phyloP scores from a whole-genome alignment of 2,113 vertebrate genomes.

The Pseudorasbora parva region DNA sequence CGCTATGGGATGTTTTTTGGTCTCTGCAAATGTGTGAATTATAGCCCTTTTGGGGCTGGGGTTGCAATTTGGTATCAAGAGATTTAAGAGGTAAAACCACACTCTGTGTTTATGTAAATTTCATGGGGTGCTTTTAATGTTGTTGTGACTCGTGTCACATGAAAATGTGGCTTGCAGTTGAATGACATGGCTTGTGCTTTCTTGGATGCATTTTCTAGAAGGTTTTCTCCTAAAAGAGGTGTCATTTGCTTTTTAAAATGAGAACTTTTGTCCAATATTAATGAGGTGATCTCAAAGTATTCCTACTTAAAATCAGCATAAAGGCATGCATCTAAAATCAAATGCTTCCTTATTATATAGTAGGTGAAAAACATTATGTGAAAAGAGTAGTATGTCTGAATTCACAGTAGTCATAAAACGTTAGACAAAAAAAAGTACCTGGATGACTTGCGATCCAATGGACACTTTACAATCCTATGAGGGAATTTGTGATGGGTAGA shows the following conservation, averaged over 20 bases:
- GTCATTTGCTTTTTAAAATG: not conserved
- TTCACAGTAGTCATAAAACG: not conserved
- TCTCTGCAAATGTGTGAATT: conserved; percentile 53
- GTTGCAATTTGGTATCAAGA: conserved; percentile 55
- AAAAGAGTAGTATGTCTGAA: not conserved
- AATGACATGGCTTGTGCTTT: conserved; percentile 48
- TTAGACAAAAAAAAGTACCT: not conserved
- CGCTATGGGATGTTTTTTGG: conserved; percentile 57
- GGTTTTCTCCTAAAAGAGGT: not conserved
- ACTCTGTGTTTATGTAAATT: conserved; percentile 45
- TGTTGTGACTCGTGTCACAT: conserved; percentile 46
- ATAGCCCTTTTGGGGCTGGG: conserved; percentile 21
- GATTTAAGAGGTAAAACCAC: conserved; percentile 40
- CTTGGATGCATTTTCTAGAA: not conserved
- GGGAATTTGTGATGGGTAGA: not conserved
- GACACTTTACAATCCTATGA: not conserved
- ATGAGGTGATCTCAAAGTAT: not conserved
- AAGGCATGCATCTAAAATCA: not conserved
- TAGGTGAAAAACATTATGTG: not conserved
- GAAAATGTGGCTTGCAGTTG: conserved; percentile 44
- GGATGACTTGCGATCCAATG: not conserved
- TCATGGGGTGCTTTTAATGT: conserved; percentile 50
- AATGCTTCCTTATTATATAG: too few relatives aligned
- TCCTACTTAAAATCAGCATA: not conserved
- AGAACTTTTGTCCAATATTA: not conserved